Evolutionary conservation across 1,140 invertebrate species (phyloP).

Genomic region (Chrysoperla carnea): DNA sequence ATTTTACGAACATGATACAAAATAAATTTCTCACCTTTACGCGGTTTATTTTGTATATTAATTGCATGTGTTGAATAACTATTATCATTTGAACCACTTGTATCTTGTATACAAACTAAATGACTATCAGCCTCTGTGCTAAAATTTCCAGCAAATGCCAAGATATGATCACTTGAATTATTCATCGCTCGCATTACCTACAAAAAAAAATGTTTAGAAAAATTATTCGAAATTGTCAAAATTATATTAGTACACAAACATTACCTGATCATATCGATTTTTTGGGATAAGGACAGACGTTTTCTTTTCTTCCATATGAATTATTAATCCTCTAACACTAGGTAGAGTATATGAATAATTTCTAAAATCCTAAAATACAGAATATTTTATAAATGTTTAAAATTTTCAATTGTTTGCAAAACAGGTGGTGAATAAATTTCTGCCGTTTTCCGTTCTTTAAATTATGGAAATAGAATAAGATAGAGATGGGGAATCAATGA

Average conservation of each 20-base stretch:
- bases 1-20: too few relatives aligned
- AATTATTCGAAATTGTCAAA: background rate
- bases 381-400: too few relatives aligned
- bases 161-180: constrained; percentile 70
- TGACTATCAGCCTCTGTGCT: constrained; percentile 69
- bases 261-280: constrained; percentile 65
- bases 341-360: constrained; percentile 75
- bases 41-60: constrained; percentile 66
- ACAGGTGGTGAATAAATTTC: too few relatives aligned
- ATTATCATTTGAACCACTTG: constrained; percentile 43
- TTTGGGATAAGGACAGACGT: constrained; percentile 62
- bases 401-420: too few relatives aligned
- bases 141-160: constrained; percentile 70
- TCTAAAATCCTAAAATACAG: constrained; percentile 49
- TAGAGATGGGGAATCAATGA: too few relatives aligned
- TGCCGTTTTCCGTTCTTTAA: too few relatives aligned
- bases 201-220: constrained; percentile 6
- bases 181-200: constrained; percentile 60
- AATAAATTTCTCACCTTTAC: constrained; percentile 45
- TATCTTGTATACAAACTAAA: constrained; percentile 70
- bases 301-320: constrained; percentile 72
- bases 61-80: constrained; percentile 69
- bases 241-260: background rate
- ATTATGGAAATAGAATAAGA: too few relatives aligned
- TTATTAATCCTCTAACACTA: constrained; percentile 54